These are phyloP conservation scores for Dioctria rufipes DNA, from an alignment of 2,888 invertebrate species.

Conservation along the genomic window DNA sequence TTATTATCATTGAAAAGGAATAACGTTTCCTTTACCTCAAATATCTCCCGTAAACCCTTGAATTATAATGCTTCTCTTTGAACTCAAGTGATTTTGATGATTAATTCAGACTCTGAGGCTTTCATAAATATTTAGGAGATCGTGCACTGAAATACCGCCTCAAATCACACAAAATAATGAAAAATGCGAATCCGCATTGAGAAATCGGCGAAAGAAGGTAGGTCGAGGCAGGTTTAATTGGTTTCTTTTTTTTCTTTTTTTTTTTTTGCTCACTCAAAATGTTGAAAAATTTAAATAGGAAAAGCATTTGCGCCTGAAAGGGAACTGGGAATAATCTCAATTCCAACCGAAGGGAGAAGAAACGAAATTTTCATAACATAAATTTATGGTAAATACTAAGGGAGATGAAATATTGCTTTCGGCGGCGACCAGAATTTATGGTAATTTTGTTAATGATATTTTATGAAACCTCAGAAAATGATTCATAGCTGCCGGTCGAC, in stretches of 20 bases:
- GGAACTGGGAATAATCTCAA: background rate
- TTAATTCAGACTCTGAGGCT: background rate
- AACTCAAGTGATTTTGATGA: too few species aligned
- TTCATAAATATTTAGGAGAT: constrained; percentile 28
- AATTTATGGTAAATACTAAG: constrained; percentile 24
- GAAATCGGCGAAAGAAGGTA: background rate
- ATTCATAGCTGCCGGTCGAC: constrained; percentile 21
- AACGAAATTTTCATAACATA: constrained; percentile 22
- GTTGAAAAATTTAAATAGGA: constrained; percentile 5
- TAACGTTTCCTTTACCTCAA: too few species aligned
- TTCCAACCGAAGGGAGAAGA: background rate
- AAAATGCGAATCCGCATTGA: background rate
- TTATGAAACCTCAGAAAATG: constrained; percentile 32
- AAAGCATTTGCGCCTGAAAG: background rate
- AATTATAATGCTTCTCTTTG: too few species aligned
- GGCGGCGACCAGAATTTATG: constrained; percentile 15
- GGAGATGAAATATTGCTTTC: constrained; percentile 34
- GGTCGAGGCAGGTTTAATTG: background rate
- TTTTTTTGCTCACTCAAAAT: background rate
- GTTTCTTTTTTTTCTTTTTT: constrained; percentile 3
- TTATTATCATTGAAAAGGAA: too few species aligned
- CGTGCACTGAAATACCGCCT: background rate
- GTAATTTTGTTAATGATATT: constrained; percentile 46
- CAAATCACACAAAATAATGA: background rate
- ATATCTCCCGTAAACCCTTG: too few species aligned